These are phyloP conservation scores for Brenthis daphne DNA, from an alignment of 2,888 invertebrate genomes.

Conservation along the genomic window DNA sequence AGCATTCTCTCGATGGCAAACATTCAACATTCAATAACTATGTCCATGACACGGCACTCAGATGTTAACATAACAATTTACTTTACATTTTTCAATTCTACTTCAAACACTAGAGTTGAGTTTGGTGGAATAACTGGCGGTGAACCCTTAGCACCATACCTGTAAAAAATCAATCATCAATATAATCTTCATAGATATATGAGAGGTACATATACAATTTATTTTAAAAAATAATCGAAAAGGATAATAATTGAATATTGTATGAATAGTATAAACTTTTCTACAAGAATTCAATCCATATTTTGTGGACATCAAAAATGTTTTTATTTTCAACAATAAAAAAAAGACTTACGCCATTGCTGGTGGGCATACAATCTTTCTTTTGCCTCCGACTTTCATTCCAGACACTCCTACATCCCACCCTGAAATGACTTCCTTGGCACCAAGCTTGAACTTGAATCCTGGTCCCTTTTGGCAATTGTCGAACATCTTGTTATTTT, in stretches of 20 bases:
- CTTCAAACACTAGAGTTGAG: conserved; percentile 92
- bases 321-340: neutral
- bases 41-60: conserved; percentile 31
- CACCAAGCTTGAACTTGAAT: conserved; percentile 92
- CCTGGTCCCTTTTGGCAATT: conserved; percentile 88
- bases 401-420: conserved; percentile 95
- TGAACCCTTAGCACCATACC: conserved; percentile 89
- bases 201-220: too few species aligned
- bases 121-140: conserved; percentile 95
- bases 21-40: conserved; percentile 48
- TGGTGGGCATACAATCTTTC: conserved; percentile 92
- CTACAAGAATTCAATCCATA: too few species aligned
- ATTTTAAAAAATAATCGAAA: too few species aligned
- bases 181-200: too few species aligned
- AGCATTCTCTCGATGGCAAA: conserved; percentile 54
- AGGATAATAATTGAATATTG: too few species aligned
- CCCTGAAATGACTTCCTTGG: conserved; percentile 93
- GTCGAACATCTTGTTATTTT: conserved; percentile 94
- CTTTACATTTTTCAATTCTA: conserved; percentile 92
- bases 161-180: conserved; percentile 54
- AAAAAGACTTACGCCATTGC: conserved; percentile 88
- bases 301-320: too few species aligned
- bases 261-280: too few species aligned
- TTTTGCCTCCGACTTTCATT: conserved; percentile 97
- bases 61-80: conserved; percentile 56